Conservation (phyloP, 1,140 invertebrate species). For the Dendrolimus kikuchii region DNA sequence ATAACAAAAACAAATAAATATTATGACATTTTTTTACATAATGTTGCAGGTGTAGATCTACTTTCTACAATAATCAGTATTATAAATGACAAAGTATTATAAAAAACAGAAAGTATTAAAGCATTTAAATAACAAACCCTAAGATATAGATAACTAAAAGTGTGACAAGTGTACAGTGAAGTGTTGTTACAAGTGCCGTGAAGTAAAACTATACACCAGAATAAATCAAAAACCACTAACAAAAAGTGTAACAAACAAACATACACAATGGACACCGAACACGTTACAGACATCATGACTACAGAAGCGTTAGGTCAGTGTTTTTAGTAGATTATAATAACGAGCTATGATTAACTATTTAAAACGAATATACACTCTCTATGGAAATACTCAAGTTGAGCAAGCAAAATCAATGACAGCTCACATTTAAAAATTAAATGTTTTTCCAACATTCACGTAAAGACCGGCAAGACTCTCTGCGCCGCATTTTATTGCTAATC, state of each 20-base stretch:
- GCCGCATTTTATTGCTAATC: too few species aligned
- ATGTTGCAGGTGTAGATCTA: too few species aligned
- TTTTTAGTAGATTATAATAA: neutral
- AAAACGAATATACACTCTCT: neutral
- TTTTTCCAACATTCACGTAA: too few species aligned
- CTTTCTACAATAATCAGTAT: too few species aligned
- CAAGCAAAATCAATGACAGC: too few species aligned
- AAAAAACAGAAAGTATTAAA: neutral
- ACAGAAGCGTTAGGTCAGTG: conserved; percentile 62
- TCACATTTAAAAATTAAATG: too few species aligned
- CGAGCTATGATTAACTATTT: neutral
- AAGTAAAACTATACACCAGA: conserved; percentile 5
- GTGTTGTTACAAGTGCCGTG: conserved; percentile 16
- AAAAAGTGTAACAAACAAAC: conserved; percentile 18
- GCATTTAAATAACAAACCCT: neutral
- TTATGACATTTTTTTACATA: too few species aligned
- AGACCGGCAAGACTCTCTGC: too few species aligned
- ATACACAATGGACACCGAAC: conserved; percentile 20
- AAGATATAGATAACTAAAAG: neutral
- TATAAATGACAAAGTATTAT: neutral
- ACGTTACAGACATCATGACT: conserved; percentile 51
- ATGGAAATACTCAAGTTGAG: too few species aligned
- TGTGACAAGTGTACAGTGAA: conserved; percentile 8
- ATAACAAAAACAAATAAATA: too few species aligned
- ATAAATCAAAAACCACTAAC: conserved; percentile 7